Evolutionary conservation across 2,113 vertebrate species (phyloP).

Genomic region (Choloepus hoffmanni): DNA sequence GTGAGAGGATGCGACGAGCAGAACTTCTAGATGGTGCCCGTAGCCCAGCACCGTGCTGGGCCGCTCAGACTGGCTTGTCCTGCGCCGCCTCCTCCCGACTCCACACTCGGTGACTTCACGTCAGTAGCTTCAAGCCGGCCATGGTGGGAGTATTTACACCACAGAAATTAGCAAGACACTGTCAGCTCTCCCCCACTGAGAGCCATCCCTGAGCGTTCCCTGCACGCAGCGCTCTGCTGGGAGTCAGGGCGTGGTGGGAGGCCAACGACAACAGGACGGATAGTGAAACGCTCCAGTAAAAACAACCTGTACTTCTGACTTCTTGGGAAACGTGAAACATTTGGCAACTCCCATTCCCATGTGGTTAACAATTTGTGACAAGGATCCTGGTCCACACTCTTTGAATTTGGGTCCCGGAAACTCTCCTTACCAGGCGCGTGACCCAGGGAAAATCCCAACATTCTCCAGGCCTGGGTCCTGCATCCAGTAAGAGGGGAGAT

Average conservation of each 20-base stretch:
- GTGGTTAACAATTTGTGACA: fast-evolving
- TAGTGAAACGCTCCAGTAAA: no score
- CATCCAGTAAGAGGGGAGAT: no score
- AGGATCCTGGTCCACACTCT: no score
- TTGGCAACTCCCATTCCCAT: no score
- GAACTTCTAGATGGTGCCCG: not conserved
- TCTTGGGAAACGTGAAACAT: no score
- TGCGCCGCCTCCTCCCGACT: not conserved
- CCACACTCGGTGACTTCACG: no score
- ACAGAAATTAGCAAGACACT: fast-evolving
- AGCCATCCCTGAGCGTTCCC: not conserved
- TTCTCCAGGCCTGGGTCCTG: no score
- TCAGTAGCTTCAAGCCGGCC: not conserved
- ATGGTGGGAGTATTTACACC: not conserved
- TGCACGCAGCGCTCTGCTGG: no score
- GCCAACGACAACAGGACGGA: no score
- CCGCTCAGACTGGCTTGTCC: not conserved
- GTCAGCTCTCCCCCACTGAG: not conserved
- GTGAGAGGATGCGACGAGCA: not conserved
- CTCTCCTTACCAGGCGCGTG: no score
- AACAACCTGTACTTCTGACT: no score
- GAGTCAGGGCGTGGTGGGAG: fast-evolving
- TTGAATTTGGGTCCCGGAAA: not conserved
- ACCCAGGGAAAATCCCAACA: not conserved
- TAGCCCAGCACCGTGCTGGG: not conserved